Percentiles rank a stretch among this genome's conserved stretches.
Evolutionary conservation across 2,113 vertebrate species (phyloP).

Genomic region (Caretta caretta): DNA sequence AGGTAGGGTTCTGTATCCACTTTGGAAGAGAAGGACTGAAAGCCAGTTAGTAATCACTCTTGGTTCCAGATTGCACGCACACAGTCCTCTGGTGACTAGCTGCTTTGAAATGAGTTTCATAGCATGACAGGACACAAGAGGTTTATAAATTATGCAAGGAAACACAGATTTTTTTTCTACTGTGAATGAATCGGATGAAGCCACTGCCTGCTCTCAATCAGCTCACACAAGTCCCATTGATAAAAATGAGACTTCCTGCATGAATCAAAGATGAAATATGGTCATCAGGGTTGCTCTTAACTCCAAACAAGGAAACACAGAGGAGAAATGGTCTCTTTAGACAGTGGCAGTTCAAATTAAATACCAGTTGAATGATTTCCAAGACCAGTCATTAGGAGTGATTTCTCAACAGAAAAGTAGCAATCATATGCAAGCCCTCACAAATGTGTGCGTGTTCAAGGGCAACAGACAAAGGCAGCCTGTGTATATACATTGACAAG

Average conservation of each 20-base stretch:
- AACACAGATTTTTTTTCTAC: slow-evolving; percentile 21
- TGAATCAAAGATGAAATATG: slow-evolving; percentile 10
- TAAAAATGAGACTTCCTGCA: not conserved
- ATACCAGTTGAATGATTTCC: not conserved
- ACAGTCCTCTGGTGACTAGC: not conserved
- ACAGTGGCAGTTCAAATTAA: slow-evolving; percentile 1
- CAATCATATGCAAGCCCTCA: not conserved
- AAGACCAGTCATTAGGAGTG: slow-evolving; percentile 18
- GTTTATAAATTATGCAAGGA: slow-evolving; percentile 1
- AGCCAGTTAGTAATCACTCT: not conserved
- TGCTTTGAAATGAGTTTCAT: not conserved
- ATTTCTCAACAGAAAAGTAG: not conserved
- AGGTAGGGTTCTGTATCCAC: not conserved
- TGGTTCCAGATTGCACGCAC: not conserved
- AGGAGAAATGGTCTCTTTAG: not conserved
- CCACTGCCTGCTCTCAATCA: slow-evolving; percentile 17
- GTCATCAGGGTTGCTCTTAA: slow-evolving; percentile 25
- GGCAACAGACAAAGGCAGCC: not conserved
- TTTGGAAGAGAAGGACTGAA: not conserved
- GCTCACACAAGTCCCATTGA: slow-evolving; percentile 30
- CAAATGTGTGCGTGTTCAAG: not conserved
- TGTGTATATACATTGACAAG: not conserved
- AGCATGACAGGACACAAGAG: not conserved
- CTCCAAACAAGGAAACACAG: not conserved
- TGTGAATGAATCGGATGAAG: slow-evolving; percentile 30